phyloP scores from a whole-genome alignment of 1,140 invertebrate species.

The Leguminivora glycinivorella region DNA sequence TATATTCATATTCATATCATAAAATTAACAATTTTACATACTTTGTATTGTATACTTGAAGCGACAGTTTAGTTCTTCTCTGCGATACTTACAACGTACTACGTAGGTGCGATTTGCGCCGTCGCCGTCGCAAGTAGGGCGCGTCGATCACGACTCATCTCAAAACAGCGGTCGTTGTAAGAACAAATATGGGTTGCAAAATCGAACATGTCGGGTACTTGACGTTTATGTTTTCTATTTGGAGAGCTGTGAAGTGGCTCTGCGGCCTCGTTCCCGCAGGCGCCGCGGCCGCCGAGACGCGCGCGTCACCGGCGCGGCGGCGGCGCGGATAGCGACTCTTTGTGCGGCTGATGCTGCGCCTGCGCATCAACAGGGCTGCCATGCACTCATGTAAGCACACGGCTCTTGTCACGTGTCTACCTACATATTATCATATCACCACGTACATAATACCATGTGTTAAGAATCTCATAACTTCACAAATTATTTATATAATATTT shows the following conservation, averaged over 20 bases:
- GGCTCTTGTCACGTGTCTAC: too few relatives aligned
- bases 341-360: slow-evolving; percentile 1
- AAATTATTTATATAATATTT: too few relatives aligned
- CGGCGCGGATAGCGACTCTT: slow-evolving; percentile 13
- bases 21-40: too few relatives aligned
- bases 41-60: not conserved
- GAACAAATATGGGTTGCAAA: slow-evolving; percentile 6
- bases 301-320: not conserved
- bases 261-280: slow-evolving; percentile 11
- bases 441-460: too few relatives aligned
- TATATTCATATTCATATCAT: too few relatives aligned
- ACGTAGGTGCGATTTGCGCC: not conserved
- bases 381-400: not conserved
- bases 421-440: too few relatives aligned
- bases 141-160: not conserved
- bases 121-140: not conserved
- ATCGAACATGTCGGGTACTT: slow-evolving; percentile 3
- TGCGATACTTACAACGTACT: not conserved
- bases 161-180: not conserved
- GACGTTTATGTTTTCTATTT: slow-evolving; percentile 15
- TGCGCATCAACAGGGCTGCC: not conserved
- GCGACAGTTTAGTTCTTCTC: not conserved
- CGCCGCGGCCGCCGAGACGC: not conserved
- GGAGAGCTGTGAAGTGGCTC: slow-evolving; percentile 16
- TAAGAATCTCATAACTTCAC: too few relatives aligned